Base-by-base conservation (phyloP, 2,113 vertebrate genomes). In the Porphyrio hochstetteri region DNA sequence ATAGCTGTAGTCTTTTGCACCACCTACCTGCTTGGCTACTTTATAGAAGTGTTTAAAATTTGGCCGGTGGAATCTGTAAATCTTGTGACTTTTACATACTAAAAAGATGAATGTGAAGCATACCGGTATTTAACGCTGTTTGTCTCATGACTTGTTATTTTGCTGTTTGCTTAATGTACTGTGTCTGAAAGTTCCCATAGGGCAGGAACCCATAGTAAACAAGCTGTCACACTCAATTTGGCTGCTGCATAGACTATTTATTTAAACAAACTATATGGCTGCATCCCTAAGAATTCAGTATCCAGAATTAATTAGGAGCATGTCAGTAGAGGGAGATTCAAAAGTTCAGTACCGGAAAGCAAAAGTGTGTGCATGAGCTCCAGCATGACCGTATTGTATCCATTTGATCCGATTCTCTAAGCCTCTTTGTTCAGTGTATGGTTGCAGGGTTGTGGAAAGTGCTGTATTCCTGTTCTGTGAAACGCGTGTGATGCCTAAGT, bases 191-290 rank as follows among this genome's bases (percentile, higher is more conserved):
- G 74, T 44, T 96, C 86, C 92, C 86, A 89, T 23, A 83, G 69
- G 82, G 77, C 78, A 68, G 61, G 65, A 92, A 60, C 61, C 67
- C 60, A 53, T 60, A 90, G 56, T 93, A 95, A 97, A 94, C 79
- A 97, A 86, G 44, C 82, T 90, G 94, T 92, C 94, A 67, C 8
- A 28, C 28, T 95, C 96, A 89, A 80, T 95, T 86, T 90, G 82
- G 50, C 61, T 94, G 38, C 82, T 93, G 24, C 74, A 20, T 85
- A 50, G 77, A 90, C 15, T 67, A 38, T 77, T 46, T 63, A 63
- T 93, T 93, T 78, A 88, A 80, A 83, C 74, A 90, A 93, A 78
- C 42, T 53, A 23, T 57, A 42, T n/a, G 60, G 33, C 64, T 89
- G 40, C 48, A 82, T 93, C 70, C 56, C 14, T 57, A 35, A 19